Base-by-base conservation (phyloP, 1,140 invertebrate genomes). In the Onthophagus taurus region DNA sequence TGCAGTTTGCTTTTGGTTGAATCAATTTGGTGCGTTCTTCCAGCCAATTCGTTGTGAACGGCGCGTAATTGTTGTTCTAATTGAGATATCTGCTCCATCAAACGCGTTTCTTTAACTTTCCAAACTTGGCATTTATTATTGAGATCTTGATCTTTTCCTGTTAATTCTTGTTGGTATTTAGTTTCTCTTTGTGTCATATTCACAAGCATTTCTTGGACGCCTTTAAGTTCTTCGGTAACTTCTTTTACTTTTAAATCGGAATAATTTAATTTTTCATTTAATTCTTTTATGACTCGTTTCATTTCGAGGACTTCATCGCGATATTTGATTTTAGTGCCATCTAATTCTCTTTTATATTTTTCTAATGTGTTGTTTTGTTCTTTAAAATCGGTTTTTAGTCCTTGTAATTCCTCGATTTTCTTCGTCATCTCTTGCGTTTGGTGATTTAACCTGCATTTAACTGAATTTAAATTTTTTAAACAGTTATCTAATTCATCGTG, bases 31-130 rank as follows among this genome's bases (percentile, higher is more conserved):
- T 20, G 31, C 11, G 37, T 46, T 26, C 37, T 51, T 13, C 36
- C 26, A 12, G 14, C 26, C 24, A 52, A 17, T 23, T 52, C 43
- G 16, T 13, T 33, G 26, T 31, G 46, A 7, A 52, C 33, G 16
- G 31, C n/a, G 2, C 13, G n/a, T 13, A 49, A 5, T 36, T 49
- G 29, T 17, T 26, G 14, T 35, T 52, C 44, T 29, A 52, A 37
- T 24, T 30, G 42, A 14, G 17, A 42, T 3, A 52, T 39, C n/a
- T 44, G 35, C 9, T 42, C 24, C 17, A 48, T 31, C 20, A 51
- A 23, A 14, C 46, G 34, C 30, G 43, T 36, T 14, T 51, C 39
- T 30, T 51, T 42, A 8, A 11, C 24, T 11, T 44, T 24, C 13
- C 13, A 38, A 19, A 17, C 33, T 9, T 43, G 41, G 6, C 31